These are phyloP conservation scores for Gobio gobio DNA, from an alignment of 2,113 vertebrate species.

Conservation along the genomic window DNA sequence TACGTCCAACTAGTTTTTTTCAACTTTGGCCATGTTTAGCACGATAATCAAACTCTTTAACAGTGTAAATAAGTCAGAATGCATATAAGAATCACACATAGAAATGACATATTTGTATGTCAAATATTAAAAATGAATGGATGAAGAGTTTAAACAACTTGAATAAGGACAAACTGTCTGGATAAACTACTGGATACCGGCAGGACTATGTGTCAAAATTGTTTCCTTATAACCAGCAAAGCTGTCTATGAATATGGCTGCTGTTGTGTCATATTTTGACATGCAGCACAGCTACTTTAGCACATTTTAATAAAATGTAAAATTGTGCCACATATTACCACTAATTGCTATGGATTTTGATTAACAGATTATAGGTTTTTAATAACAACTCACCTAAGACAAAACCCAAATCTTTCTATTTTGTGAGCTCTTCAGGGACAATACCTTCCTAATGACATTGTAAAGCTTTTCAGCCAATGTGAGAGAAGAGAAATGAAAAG, in stretches of 20 bases:
- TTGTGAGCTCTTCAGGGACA: slow-evolving; percentile 51
- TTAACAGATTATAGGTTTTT: slow-evolving; percentile 59
- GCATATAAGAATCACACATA: no score
- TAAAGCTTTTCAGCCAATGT: slow-evolving; percentile 68
- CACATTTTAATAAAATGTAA: neutral
- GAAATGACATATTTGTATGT: neutral
- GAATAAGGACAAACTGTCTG: neutral
- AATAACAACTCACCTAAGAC: slow-evolving; percentile 59
- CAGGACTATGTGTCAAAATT: neutral
- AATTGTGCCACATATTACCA: neutral
- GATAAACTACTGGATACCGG: neutral
- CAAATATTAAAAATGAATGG: neutral
- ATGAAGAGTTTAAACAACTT: neutral
- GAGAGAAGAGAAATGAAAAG: slow-evolving; percentile 45
- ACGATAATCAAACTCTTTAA: no score
- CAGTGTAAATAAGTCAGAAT: no score
- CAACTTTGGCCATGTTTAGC: no score
- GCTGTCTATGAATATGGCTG: neutral
- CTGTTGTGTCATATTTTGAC: neutral
- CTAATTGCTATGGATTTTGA: neutral
- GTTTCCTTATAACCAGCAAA: neutral
- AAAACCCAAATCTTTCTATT: slow-evolving; percentile 22
- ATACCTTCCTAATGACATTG: slow-evolving; percentile 67
- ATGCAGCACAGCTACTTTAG: neutral
- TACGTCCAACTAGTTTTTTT: no score